Evolutionary conservation across 1,140 invertebrate species (phyloP), one percentile per base, ranked within the genome.

Genomic region (Procambarus virginalis): DNA sequence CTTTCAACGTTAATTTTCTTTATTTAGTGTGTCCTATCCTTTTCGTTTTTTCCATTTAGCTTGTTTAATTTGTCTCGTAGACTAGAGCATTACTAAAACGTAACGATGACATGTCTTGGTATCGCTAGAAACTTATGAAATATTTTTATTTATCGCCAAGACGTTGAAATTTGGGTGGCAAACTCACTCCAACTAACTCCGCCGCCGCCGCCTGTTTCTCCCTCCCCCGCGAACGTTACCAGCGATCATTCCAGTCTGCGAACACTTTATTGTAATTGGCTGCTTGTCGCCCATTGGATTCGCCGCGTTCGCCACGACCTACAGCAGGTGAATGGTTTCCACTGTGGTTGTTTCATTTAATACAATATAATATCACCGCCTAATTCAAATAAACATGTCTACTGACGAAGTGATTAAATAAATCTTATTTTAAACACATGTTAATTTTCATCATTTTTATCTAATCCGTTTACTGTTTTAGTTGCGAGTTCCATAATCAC

Each of bases 31-130:
- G 68, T 4, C 48, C 82, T 84, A 70, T 84, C 46, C 68, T 49
- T 46, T 73, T 73, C n/a, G 20, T 84, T 84, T 64, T 83, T 84
- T 84, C 64, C 82, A 49, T 34, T 84, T 84, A 84, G 82, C 82
- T 70, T 84, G n/a, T 84, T 84, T 84, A 46, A 75, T 68, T 84
- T 84, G 48, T 73, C 82, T 73, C 60, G 64, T 84, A 84, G 64
- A 84, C 82, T 84, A 84, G 48, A 84, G 82, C 82, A 70, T 10
- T 84, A 84, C 82, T 84, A 84, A 84, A 84, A 34, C 14, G 4
- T 73, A 80, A 80, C 55, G 5, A 14, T 22, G 64, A 51, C 22
- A 0, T 1, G 82, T 70, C 82, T 84, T 73, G 82, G 82, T 14
- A n/a, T 12, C 34, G 82, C 82, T 84, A 68, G 60, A 83, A 64